phyloP scores from a whole-genome alignment of 2,888 invertebrate genomes.

The Mythimna loreyi region DNA sequence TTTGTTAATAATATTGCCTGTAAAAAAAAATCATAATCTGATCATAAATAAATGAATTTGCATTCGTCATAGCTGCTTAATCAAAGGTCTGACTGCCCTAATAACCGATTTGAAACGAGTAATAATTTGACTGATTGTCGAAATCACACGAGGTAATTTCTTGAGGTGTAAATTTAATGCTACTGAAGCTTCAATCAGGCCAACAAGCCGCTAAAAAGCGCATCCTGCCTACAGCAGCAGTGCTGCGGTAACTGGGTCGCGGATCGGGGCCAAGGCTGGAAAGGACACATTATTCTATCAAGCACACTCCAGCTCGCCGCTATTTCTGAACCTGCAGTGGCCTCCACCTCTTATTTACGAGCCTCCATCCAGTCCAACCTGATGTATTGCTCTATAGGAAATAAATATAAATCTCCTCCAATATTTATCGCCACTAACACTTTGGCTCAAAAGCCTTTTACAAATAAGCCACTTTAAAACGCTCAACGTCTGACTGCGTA shows the following conservation, averaged over 20 bases:
- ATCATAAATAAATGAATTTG: slow-evolving; percentile 1
- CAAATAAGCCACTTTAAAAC: slow-evolving; percentile 39
- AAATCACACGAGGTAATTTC: slow-evolving; percentile 35
- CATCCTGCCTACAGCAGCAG: slow-evolving; percentile 78
- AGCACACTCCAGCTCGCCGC: slow-evolving; percentile 72
- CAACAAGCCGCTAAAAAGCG: slow-evolving; percentile 75
- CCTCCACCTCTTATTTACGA: slow-evolving; percentile 74
- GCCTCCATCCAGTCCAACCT: slow-evolving; percentile 60
- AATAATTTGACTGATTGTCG: slow-evolving; percentile 3
- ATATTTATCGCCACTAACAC: slow-evolving; percentile 33
- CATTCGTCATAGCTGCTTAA: background rate
- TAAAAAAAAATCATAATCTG: background rate
- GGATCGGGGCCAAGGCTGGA: slow-evolving; percentile 85
- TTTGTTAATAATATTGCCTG: background rate
- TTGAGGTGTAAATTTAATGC: slow-evolving; percentile 46
- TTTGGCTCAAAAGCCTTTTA: slow-evolving; percentile 47
- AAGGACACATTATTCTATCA: slow-evolving; percentile 89
- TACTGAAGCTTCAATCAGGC: slow-evolving; percentile 57
- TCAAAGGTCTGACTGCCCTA: background rate
- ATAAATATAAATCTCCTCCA: slow-evolving; percentile 35
- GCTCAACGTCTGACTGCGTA: slow-evolving; percentile 25
- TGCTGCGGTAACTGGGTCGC: slow-evolving; percentile 81
- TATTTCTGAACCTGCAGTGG: slow-evolving; percentile 76
- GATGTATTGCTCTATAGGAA: slow-evolving; percentile 41
- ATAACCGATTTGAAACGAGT: background rate